Evolutionary conservation across 2,113 vertebrate species (phyloP).

Genomic region (Mola mola): DNA sequence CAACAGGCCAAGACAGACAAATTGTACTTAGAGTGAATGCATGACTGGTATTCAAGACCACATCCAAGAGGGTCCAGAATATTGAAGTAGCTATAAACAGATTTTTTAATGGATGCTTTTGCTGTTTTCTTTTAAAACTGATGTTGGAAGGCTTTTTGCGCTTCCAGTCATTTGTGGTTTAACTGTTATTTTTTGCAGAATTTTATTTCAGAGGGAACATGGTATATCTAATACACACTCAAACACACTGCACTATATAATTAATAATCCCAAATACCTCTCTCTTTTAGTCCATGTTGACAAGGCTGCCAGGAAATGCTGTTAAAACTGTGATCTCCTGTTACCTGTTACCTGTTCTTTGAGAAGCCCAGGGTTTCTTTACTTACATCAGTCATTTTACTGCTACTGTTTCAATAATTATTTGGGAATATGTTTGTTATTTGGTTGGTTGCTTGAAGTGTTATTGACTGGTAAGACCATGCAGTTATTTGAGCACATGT

Average conservation of each 20-base stretch:
- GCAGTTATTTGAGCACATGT: background rate
- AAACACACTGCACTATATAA: background rate
- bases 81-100: no score
- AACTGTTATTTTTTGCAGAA: background rate
- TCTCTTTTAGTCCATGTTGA: slow-evolving; percentile 11
- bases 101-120: no score
- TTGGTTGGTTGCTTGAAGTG: no score
- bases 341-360: slow-evolving; percentile 3
- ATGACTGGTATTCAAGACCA: no score
- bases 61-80: no score
- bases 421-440: no score
- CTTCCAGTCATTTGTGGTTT: no score
- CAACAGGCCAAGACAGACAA: slow-evolving; percentile 21
- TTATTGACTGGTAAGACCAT: background rate
- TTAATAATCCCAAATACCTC: slow-evolving; percentile 16
- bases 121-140: no score
- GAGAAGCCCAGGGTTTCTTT: slow-evolving; percentile 2
- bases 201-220: background rate
- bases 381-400: no score
- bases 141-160: no score
- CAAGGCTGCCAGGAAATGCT: slow-evolving; percentile 29
- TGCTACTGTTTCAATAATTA: no score
- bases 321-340: slow-evolving; percentile 5
- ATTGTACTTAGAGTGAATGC: slow-evolving; percentile 5
- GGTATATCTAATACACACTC: background rate